phyloP scores from a whole-genome alignment of 2,797 vertebrate genomes.

The Eremophila alpestris region DNA sequence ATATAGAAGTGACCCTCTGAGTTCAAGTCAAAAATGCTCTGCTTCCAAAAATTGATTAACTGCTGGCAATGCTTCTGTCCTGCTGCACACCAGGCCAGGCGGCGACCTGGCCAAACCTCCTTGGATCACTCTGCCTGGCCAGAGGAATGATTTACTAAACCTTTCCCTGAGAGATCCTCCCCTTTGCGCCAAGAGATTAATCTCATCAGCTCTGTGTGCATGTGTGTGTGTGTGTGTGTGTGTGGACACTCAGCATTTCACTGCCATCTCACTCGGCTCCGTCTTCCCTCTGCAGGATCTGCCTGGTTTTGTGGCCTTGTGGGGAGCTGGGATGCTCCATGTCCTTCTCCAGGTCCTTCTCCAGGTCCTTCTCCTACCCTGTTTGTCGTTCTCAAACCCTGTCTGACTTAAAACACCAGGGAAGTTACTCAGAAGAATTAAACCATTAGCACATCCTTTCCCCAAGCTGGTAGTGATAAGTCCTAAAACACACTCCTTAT shows the following conservation, averaged over 20 bases:
- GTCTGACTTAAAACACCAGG: not conserved
- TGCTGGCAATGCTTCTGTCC: not conserved
- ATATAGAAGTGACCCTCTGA: conserved; percentile 34
- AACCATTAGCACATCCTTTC: not conserved
- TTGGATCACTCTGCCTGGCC: conserved; percentile 20
- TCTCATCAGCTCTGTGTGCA: not conserved
- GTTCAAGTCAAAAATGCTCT: conserved; percentile 46
- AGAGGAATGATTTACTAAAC: conserved; percentile 54
- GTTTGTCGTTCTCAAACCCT: not conserved
- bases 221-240: not conserved
- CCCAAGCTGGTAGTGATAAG: not conserved
- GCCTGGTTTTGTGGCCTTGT: not conserved
- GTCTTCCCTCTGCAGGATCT: not conserved
- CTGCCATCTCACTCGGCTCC: not conserved
- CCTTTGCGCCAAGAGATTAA: conserved; percentile 27
- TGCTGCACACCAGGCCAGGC: not conserved
- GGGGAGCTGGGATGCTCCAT: not conserved
- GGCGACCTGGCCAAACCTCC: conserved; percentile 19
- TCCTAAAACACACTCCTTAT: not conserved
- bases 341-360: not conserved
- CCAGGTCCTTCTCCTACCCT: not conserved
- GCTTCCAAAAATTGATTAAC: conserved; percentile 64
- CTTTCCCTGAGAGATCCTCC: conserved; percentile 36
- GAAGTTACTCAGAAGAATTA: conserved; percentile 16
- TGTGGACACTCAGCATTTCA: not conserved